Percentiles rank a stretch among this genome's conserved stretches.
Conservation (phyloP, 1,140 invertebrate species). For the Drosophila simulans region DNA sequence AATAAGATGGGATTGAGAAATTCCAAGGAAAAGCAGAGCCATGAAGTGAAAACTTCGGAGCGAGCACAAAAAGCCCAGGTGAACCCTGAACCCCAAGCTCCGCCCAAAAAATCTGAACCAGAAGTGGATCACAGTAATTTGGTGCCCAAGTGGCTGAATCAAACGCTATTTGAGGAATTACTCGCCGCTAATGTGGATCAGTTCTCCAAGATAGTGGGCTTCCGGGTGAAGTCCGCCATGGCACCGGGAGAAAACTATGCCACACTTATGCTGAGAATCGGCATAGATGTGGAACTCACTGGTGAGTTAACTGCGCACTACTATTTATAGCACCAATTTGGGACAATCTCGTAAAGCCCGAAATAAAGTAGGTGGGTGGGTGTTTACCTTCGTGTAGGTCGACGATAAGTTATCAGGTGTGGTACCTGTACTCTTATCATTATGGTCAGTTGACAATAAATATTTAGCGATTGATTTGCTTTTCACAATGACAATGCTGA, state of each 20-base stretch:
- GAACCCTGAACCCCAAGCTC: background rate
- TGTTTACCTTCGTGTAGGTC: background rate
- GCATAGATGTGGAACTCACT: constrained; percentile 61
- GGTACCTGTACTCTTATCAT: constrained; percentile 3
- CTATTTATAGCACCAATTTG: background rate
- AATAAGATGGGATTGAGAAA: constrained; percentile 22
- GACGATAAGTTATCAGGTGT: background rate
- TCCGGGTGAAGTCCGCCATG: constrained; percentile 53
- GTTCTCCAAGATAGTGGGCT: constrained; percentile 66
- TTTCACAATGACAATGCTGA: constrained; percentile 6
- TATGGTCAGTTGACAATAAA: constrained; percentile 13
- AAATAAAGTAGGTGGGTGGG: constrained; percentile 5
- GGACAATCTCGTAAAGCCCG: background rate
- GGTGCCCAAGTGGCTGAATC: constrained; percentile 84
- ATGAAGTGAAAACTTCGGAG: constrained; percentile 5
- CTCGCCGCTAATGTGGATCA: constrained; percentile 73
- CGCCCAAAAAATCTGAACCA: background rate
- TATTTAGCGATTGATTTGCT: background rate
- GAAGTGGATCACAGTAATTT: constrained; percentile 12
- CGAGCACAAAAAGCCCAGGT: background rate
- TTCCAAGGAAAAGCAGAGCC: constrained; percentile 21
- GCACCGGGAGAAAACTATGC: constrained; percentile 74
- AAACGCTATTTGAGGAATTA: constrained; percentile 82
- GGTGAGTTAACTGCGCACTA: constrained; percentile 32
- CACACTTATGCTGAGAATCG: constrained; percentile 64